Conservation (phyloP, 2,797 vertebrate species). For the Pristis pectinata region DNA sequence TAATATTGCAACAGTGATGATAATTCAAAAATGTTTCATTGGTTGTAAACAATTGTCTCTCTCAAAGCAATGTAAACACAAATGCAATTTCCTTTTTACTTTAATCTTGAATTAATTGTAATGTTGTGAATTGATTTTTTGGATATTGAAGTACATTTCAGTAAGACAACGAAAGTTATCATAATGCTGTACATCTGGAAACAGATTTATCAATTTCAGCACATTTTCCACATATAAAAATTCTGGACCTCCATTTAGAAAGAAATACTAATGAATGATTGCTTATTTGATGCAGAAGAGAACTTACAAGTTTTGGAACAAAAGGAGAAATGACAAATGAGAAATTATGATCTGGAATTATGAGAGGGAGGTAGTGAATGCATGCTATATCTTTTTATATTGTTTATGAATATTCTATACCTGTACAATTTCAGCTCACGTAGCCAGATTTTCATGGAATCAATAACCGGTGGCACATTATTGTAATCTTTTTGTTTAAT, state of each 20-base stretch:
- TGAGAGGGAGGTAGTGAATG: not conserved
- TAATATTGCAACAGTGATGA: not conserved
- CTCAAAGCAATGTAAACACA: too few relatives aligned
- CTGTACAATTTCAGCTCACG: conserved; percentile 91
- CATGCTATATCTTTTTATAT: not conserved
- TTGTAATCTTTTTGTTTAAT: conserved; percentile 60
- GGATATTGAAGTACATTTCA: too few relatives aligned
- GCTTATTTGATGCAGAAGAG: not conserved
- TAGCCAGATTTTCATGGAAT: conserved; percentile 78
- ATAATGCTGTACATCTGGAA: not conserved
- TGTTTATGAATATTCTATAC: conserved; percentile 49
- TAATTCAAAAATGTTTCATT: not conserved
- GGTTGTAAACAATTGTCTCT: not conserved
- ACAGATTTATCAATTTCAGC: not conserved
- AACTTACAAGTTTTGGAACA: not conserved
- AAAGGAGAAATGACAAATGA: not conserved
- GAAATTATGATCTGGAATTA: not conserved
- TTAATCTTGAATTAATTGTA: not conserved
- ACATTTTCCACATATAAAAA: not conserved
- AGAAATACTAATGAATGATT: not conserved
- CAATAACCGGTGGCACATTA: conserved; percentile 79
- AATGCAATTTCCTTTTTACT: not conserved
- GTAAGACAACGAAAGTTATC: too few relatives aligned
- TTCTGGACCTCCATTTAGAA: not conserved
- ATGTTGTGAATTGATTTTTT: too few relatives aligned